Base-by-base conservation (phyloP, 2,888 invertebrate genomes). In the Glaucopsyche alexis region DNA sequence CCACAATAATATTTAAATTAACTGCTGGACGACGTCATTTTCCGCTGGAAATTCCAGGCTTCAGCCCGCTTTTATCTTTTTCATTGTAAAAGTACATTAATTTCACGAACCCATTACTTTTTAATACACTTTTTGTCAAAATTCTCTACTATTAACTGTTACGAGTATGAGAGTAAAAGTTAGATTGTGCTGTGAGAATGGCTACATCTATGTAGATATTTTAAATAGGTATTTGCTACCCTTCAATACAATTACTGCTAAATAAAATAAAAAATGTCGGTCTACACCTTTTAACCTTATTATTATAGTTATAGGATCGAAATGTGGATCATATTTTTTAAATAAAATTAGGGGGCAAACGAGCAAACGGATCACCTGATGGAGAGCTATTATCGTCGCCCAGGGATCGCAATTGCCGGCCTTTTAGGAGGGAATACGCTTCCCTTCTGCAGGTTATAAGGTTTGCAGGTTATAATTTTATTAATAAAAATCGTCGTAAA, bases 1-100 rank as follows among this genome's bases (percentile, higher is more conserved):
- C 60, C 29, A 29, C 60, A 29, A 60, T 60, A 29, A 60, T 60
- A 29, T 60, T 60, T 60, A 60, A 60, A 13, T 13, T 60, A 60
- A 60, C 29, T 13, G 29, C 60, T 19, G n/a, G 19, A 55, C 55
- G 6, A 14, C 38, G 60, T 60, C 29, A 60, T 60, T 60, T 38
- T 29, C 5, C 38, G 29, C 13, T 60, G 60, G 13, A 47, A 47
- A 47, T 42, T 42, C 6, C 47, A 13, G 11, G 13, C 55, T 42
- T 8, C 47, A 13, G 11, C 29, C 55, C 5, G 29, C 60, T 60
- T 29, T 60, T 60, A 60, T 29, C 29, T 60, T 38, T 60, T 60
- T 38, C 29, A 29, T 29, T 60, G 60, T 60, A 38, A 60, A 60
- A 29, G 29, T 38, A 38, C 60, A 60, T 60, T 14, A 60, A 60